Conservation (phyloP, 2,113 vertebrate genomes). For the Gnathonemus echidnorhynchus region DNA sequence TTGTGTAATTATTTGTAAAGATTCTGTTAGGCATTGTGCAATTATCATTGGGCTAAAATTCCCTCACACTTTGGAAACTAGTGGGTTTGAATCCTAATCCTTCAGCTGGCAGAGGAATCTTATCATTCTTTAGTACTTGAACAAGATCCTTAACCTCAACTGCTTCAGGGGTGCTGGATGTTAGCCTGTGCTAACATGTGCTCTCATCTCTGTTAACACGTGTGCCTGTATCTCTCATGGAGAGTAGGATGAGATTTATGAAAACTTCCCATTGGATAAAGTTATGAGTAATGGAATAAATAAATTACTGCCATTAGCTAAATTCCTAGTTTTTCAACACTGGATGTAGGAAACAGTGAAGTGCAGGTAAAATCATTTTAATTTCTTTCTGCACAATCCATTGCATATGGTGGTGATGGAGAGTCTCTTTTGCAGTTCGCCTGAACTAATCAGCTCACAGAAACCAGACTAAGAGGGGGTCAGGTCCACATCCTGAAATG, state of each 20-base stretch:
- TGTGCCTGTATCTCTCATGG: background rate
- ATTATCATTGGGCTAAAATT: background rate
- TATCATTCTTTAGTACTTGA: background rate
- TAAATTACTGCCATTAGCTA: background rate
- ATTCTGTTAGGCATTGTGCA: background rate
- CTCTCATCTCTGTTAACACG: background rate
- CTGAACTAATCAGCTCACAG: background rate
- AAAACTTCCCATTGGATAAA: background rate
- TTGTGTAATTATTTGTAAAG: background rate
- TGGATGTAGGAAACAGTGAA: background rate
- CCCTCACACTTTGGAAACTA: background rate
- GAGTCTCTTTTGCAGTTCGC: background rate
- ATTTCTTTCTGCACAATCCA: background rate
- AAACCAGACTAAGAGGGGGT: background rate
- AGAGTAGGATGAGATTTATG: background rate
- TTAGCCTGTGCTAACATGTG: background rate
- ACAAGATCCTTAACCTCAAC: background rate
- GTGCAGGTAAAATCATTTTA: background rate
- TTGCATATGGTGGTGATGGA: background rate
- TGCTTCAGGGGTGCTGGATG: background rate
- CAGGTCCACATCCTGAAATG: background rate
- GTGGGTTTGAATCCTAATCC: background rate
- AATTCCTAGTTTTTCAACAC: background rate
- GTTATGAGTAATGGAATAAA: background rate
- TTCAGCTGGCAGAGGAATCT: background rate